phyloP scores from a whole-genome alignment of 2,797 vertebrate species.

The Setipinna tenuifilis region DNA sequence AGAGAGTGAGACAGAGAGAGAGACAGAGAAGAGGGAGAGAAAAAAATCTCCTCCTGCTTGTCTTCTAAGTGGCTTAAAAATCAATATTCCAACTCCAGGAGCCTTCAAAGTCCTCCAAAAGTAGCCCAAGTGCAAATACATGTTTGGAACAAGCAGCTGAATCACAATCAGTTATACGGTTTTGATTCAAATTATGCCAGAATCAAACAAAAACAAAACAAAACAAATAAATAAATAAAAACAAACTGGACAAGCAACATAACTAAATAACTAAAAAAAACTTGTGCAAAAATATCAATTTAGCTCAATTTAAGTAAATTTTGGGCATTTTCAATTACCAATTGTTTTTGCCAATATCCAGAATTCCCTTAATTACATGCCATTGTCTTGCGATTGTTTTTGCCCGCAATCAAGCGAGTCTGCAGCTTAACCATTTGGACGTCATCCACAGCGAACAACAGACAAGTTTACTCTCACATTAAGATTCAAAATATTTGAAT shows the following conservation, averaged over 20 bases:
- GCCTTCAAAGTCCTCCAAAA: conserved; percentile 72
- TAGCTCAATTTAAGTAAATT: conserved; percentile 41
- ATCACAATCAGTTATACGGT: conserved; percentile 42
- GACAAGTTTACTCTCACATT: conserved; percentile 68
- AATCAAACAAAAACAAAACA: conserved; percentile 45
- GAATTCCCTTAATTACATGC: conserved; percentile 42
- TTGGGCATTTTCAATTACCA: conserved; percentile 37
- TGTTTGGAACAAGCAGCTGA: conserved; percentile 60
- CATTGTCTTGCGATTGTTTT: conserved; percentile 41
- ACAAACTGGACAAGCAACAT: conserved; percentile 28
- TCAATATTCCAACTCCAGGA: conserved; percentile 73
- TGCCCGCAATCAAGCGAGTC: conserved; percentile 19
- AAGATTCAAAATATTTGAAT: conserved; percentile 65
- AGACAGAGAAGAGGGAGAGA: too few species aligned
- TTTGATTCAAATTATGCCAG: conserved; percentile 37
- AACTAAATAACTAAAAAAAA: conserved; percentile 34
- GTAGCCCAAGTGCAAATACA: conserved; percentile 70
- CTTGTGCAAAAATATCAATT: conserved; percentile 42
- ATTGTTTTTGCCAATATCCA: conserved; percentile 32
- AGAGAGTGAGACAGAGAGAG: too few species aligned
- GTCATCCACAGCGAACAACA: conserved; percentile 63
- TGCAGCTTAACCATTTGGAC: conserved; percentile 39
- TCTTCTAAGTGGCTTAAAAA: conserved; percentile 70
- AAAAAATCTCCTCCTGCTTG: conserved; percentile 54
- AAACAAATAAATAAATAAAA: conserved; percentile 9